Base-by-base conservation (phyloP, 1,140 invertebrate genomes). In the Scaptomyza hsui region DNA sequence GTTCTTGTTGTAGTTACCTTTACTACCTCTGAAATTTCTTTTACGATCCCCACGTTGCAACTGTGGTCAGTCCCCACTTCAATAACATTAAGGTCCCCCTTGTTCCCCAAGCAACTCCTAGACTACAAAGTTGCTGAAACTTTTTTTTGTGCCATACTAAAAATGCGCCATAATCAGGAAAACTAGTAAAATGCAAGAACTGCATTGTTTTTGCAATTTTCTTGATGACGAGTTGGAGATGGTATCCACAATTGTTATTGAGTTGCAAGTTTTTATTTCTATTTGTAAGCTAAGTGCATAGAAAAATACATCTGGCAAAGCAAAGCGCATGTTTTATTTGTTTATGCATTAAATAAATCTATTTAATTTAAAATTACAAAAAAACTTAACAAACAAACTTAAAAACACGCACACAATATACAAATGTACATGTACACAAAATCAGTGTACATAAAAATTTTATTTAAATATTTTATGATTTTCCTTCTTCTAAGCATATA, bases 261-360 rank as follows among this genome's bases (percentile, higher is more conserved):
- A 86, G 76, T 83, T 83, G 80, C 80, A 73, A 74, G 64, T 49
- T 79, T 82, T 82, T 56, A 75, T 77, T 81, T 67, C 42, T 32
- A 60, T 61, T 53, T 45, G 18, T 12, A 48, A 42, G 37, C 39
- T 35, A 52, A 68, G 15, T 48, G 26, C 37, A 60, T n/a, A 39
- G 29, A 19, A 47, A 67, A 69, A 39, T 59, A 26, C 29, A 49
- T 48, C 4, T 29, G 26, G 49, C 32, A 42, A 47, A 55, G 32
- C 75, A 61, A 49, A 63, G 44, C 60, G 80, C 80, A 85, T 85
- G 81, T 86, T 69, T 76, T 69, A 76, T 86, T 86, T 80, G 63
- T 79, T 80, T 73, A 59, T 74, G 71, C 74, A 56, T 86, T 73
- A 74, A 64, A 85, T 85, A 86, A 81, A 86, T 80, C 86, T 86